These are phyloP conservation scores for Hermaeophaga mercurialis DNA, from an alignment of 2,888 invertebrate genomes.

Conservation along the genomic window DNA sequence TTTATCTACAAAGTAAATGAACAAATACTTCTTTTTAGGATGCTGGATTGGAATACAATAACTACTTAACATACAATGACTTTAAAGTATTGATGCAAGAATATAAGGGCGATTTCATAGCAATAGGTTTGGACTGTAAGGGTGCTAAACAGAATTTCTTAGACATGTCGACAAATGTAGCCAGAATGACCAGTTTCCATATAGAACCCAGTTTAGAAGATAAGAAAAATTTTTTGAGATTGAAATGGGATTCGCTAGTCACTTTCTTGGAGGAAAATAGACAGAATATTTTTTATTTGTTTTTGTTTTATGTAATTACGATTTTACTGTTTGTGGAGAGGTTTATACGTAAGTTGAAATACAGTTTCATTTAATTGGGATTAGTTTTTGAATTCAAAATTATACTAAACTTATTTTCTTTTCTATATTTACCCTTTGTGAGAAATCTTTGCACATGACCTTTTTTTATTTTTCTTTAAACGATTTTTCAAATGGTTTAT, in stretches of 20 bases:
- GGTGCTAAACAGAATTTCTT: conserved; percentile 94
- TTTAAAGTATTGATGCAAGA: conserved; percentile 97
- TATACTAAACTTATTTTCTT: too few species aligned
- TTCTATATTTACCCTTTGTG: too few species aligned
- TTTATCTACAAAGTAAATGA: background rate
- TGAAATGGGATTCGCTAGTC: conserved; percentile 85
- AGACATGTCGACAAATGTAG: conserved; percentile 93
- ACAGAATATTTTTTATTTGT: conserved; percentile 94
- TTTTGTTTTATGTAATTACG: conserved; percentile 93
- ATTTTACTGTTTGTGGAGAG: conserved; percentile 92
- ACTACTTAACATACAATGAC: conserved; percentile 87
- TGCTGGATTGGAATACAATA: conserved; percentile 88
- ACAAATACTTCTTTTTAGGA: conserved; percentile 62
- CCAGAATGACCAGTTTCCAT: conserved; percentile 93
- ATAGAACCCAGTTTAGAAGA: conserved; percentile 81
- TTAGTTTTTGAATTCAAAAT: too few species aligned
- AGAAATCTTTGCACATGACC: too few species aligned
- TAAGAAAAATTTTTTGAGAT: conserved; percentile 70
- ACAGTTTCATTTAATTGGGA: too few species aligned
- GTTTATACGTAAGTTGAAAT: conserved; percentile 86
- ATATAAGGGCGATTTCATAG: conserved; percentile 93
- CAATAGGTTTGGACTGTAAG: conserved; percentile 92
- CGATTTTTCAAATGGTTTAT: too few species aligned
- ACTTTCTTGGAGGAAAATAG: conserved; percentile 95
- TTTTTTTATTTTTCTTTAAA: too few species aligned